These are phyloP conservation scores for Arothron firmamentum DNA, from an alignment of 2,113 vertebrate genomes.

Conservation along the genomic window DNA sequence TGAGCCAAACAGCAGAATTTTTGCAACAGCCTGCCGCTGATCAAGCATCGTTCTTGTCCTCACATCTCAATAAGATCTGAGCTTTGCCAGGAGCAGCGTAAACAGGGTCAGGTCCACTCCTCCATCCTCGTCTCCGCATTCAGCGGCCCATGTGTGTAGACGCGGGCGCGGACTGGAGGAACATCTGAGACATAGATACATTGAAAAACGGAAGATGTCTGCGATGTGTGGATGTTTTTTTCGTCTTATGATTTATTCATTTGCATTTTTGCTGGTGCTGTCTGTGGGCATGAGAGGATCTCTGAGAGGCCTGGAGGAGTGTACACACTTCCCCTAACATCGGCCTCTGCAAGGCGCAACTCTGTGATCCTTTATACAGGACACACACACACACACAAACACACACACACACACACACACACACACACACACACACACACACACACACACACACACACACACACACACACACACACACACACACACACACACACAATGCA, in stretches of 20 bases:
- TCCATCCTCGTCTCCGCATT: slow-evolving; percentile 12
- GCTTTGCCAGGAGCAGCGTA: slow-evolving; percentile 19
- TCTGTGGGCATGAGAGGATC: slow-evolving; percentile 18
- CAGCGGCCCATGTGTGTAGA: background rate
- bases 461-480: too few species aligned
- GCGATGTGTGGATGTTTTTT: slow-evolving; percentile 31
- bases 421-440: too few species aligned
- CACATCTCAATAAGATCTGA: slow-evolving; percentile 9
- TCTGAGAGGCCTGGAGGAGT: slow-evolving; percentile 21
- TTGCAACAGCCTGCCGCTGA: background rate
- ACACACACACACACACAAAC: too few species aligned
- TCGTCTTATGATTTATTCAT: slow-evolving; percentile 46
- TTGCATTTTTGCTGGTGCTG: slow-evolving; percentile 22
- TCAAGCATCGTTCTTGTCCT: slow-evolving; percentile 10
- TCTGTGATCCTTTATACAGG: too few species aligned
- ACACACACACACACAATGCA: too few species aligned
- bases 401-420: too few species aligned
- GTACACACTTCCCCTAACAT: slow-evolving; percentile 19
- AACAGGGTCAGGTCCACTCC: slow-evolving; percentile 8
- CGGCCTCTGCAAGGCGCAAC: background rate
- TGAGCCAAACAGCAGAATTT: background rate
- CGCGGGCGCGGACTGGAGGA: background rate
- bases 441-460: too few species aligned
- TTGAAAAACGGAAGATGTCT: slow-evolving; percentile 10
- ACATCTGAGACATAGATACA: slow-evolving; percentile 7